These are phyloP conservation scores for Adelognathus sp. DNA, from an alignment of 2,888 invertebrate genomes.

Conservation along the genomic window DNA sequence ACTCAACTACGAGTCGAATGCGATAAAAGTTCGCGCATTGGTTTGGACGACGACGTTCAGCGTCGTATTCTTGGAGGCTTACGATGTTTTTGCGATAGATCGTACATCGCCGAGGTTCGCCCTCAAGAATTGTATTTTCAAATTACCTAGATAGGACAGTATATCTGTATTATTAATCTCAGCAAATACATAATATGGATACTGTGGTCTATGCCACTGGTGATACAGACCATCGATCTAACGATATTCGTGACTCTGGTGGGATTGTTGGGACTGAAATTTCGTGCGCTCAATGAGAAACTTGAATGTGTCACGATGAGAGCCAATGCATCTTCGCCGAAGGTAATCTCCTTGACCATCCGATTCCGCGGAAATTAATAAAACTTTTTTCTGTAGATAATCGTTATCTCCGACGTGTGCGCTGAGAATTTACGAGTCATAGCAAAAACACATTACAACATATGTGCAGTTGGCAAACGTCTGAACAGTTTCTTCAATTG, in stretches of 20 bases:
- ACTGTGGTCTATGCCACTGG: background rate
- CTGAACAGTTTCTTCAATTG: constrained; percentile 27
- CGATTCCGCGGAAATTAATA: no score
- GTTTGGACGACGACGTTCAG: constrained; percentile 28
- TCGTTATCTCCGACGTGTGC: constrained; percentile 38
- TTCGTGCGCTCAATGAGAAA: constrained; percentile 48
- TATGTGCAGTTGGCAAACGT: no score
- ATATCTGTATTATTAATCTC: background rate
- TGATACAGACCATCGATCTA: constrained; percentile 39
- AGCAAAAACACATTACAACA: constrained; percentile 43
- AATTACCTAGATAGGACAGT: background rate
- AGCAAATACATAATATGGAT: background rate
- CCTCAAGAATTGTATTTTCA: background rate
- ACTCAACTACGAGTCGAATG: constrained; percentile 20
- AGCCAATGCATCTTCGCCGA: constrained; percentile 43
- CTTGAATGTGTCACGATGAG: constrained; percentile 30
- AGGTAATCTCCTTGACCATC: background rate
- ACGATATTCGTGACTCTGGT: constrained; percentile 47
- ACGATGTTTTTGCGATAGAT: background rate
- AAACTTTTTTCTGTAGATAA: constrained; percentile 9
- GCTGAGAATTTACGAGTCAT: constrained; percentile 48
- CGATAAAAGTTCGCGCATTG: constrained; percentile 27
- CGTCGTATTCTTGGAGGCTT: background rate
- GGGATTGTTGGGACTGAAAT: constrained; percentile 44
- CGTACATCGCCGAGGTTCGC: background rate